These are phyloP conservation scores for Coleophora deauratella DNA, from an alignment of 2,888 invertebrate genomes.

Conservation along the genomic window DNA sequence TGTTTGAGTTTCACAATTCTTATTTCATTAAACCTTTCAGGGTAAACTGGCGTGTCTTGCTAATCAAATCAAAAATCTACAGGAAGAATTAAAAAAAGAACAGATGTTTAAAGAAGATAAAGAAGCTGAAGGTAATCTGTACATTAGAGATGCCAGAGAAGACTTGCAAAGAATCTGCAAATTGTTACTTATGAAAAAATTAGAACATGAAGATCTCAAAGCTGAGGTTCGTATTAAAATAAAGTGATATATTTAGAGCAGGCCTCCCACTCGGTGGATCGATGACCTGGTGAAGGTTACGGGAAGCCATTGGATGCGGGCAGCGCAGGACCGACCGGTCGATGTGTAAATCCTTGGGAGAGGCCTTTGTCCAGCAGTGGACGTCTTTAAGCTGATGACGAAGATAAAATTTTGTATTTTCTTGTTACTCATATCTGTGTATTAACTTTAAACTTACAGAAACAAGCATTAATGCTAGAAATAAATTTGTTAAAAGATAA, in stretches of 20 bases:
- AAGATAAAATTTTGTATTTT: no score
- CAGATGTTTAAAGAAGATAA: slow-evolving; percentile 31
- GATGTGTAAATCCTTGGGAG: no score
- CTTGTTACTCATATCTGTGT: no score
- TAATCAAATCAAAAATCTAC: slow-evolving; percentile 24
- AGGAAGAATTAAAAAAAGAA: slow-evolving; percentile 29
- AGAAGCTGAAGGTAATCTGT: slow-evolving; percentile 39
- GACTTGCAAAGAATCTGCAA: slow-evolving; percentile 50
- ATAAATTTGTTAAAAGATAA: slow-evolving; percentile 37
- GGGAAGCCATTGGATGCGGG: no score
- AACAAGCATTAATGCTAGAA: slow-evolving; percentile 39
- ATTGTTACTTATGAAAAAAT: slow-evolving; percentile 43
- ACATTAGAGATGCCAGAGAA: slow-evolving; percentile 46
- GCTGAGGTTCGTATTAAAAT: slow-evolving; percentile 41
- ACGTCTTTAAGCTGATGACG: no score
- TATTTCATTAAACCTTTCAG: slow-evolving; percentile 20
- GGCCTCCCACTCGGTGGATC: no score
- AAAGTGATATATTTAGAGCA: no score
- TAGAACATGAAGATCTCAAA: slow-evolving; percentile 49
- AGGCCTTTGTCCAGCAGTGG: no score
- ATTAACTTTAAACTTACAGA: slow-evolving; percentile 35
- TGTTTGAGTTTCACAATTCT: no score
- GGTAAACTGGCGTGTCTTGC: slow-evolving; percentile 27
- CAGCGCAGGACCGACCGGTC: no score
- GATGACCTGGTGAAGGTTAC: no score